Evolutionary conservation across 2,113 vertebrate species (phyloP), one percentile per base, ranked within the genome.

Genomic region (Neopipo cinnamomea): DNA sequence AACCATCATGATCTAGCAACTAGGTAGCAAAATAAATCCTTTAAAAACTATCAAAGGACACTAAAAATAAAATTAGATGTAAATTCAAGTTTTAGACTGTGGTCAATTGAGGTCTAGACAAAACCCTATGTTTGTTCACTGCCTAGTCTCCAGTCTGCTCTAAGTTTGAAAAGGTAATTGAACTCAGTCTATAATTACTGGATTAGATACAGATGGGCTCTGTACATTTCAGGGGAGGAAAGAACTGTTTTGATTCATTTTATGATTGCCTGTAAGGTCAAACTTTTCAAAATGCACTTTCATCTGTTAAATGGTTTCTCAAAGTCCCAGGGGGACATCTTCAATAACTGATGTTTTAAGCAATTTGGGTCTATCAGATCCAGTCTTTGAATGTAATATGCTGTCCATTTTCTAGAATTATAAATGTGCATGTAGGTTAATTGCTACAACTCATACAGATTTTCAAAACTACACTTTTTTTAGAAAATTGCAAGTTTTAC

Each of bases 151-250:
- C 98, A 98, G 98, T 98, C 98, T 98, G 98, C 98, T 98, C 97
- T 96, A 97, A 98, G 97, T 97, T 98, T 98, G 98, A 98, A 98
- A 98, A 98, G 98, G 98, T 98, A 98, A 98, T 98, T 98, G 98
- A 98, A 98, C 97, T 98, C 98, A 97, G 98, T 97, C 98, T 98
- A 85, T 98, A 98, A 98, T 98, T 98, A 98, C 98, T 98, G 98
- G 98, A 98, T 98, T 98, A 98, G 98, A 98, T 98, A 98, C 98
- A 98, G 98, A 98, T 98, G 98, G 98, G 98, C 98, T 98, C 98
- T 97, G 96, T 98, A 98, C 97, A 97, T 98, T 98, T 98, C 96
- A 97, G 97, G 96, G 95, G 93, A 97, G 96, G 97, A 98, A 97
- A 98, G 98, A 97, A 96, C 97, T 98, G 98, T 98, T 98, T 98